Conservation (phyloP, 1,140 invertebrate species). For the Neodiprion pinetum region DNA sequence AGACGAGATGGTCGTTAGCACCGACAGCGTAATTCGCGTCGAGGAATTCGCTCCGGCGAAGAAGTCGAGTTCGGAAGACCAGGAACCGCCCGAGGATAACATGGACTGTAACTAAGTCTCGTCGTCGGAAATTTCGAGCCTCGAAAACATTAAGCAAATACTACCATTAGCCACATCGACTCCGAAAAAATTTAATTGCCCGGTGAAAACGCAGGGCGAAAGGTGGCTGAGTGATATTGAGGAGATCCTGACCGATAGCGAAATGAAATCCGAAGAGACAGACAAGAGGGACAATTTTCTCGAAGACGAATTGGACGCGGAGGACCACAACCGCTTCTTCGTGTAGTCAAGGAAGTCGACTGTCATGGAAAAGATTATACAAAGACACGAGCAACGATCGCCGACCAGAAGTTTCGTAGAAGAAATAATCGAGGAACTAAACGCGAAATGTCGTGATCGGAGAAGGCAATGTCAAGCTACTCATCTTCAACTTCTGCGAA, state of each 20-base stretch:
- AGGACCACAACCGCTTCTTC: not conserved
- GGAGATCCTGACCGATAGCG: not conserved
- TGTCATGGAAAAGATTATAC: conserved; percentile 15
- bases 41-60: not conserved
- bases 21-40: not conserved
- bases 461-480: not conserved
- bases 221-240: too few species aligned
- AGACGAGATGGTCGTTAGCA: not conserved
- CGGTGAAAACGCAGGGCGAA: too few species aligned
- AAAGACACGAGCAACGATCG: not conserved
- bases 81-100: too few species aligned
- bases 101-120: too few species aligned
- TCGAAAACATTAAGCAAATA: too few species aligned
- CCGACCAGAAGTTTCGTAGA: conserved; percentile 15
- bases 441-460: conserved; percentile 11
- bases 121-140: too few species aligned
- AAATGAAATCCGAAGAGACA: not conserved
- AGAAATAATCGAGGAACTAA: conserved; percentile 28
- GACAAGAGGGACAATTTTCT: not conserved
- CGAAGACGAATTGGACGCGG: not conserved
- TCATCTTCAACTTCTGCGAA: not conserved
- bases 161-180: too few species aligned
- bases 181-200: too few species aligned
- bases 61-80: not conserved
- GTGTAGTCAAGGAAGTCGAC: not conserved